Conservation (phyloP, 2,888 invertebrate genomes). For the Helleia helle region DNA sequence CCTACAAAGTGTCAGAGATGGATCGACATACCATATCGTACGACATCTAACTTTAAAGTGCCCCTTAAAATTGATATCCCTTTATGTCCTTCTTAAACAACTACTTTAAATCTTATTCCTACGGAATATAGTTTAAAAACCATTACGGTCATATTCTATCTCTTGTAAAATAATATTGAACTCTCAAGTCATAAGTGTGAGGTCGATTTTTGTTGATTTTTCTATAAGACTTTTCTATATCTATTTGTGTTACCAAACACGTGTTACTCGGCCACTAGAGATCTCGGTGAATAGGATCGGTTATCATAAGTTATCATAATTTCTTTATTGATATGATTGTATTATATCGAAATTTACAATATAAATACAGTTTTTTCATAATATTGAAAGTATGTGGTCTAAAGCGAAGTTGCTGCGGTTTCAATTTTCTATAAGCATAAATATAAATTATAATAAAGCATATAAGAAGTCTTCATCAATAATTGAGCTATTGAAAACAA, state of each 20-base stretch:
- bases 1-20: slow-evolving; percentile 57
- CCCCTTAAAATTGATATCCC: slow-evolving; percentile 66
- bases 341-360: too few relatives aligned
- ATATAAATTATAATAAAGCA: too few relatives aligned
- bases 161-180: slow-evolving; percentile 1
- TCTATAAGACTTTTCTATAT: too few relatives aligned
- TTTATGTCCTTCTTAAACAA: slow-evolving; percentile 23
- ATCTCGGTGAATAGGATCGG: slow-evolving; percentile 13
- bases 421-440: too few relatives aligned
- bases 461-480: too few relatives aligned
- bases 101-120: slow-evolving; percentile 7
- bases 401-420: too few relatives aligned
- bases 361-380: too few relatives aligned
- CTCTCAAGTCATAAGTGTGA: background rate
- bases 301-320: too few relatives aligned
- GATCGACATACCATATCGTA: slow-evolving; percentile 66
- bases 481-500: too few relatives aligned
- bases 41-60: slow-evolving; percentile 57
- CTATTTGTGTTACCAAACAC: slow-evolving; percentile 40
- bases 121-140: slow-evolving; percentile 23
- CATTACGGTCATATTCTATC: background rate
- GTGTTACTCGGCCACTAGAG: slow-evolving; percentile 64
- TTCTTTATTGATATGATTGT: too few relatives aligned
- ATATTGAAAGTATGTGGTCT: too few relatives aligned
- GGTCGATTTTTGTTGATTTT: slow-evolving; percentile 11